Conservation (phyloP, 2,888 invertebrate species). For the Lathronympha strigana region DNA sequence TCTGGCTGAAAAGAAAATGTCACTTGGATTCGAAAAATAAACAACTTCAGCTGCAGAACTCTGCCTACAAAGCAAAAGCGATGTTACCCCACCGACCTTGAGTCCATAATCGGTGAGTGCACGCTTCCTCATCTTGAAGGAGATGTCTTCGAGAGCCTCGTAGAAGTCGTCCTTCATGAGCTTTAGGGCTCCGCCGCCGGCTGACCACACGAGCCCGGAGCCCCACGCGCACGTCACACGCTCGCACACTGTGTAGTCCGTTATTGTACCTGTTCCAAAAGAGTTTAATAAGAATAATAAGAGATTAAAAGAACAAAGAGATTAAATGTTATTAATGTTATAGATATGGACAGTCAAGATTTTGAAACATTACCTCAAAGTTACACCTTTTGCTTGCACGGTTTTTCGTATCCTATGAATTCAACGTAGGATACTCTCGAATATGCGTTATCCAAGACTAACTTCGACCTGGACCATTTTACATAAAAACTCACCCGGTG, state of each 20-base stretch:
- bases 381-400: too few relatives aligned
- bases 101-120: slow-evolving; percentile 91
- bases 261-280: slow-evolving; percentile 79
- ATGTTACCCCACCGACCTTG: slow-evolving; percentile 79
- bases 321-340: too few relatives aligned
- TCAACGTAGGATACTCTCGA: too few relatives aligned
- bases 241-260: slow-evolving; percentile 91
- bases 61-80: neutral
- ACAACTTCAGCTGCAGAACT: too few relatives aligned
- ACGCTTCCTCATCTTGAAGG: slow-evolving; percentile 88
- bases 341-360: too few relatives aligned
- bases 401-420: too few relatives aligned
- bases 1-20: slow-evolving; percentile 82
- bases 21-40: neutral
- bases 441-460: too few relatives aligned
- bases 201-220: slow-evolving; percentile 88
- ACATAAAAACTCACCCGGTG: slow-evolving; percentile 67
- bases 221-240: slow-evolving; percentile 93
- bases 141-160: slow-evolving; percentile 86
- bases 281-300: neutral
- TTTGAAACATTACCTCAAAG: too few relatives aligned
- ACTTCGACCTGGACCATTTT: too few relatives aligned
- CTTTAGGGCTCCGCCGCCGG: slow-evolving; percentile 84
- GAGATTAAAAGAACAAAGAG: neutral
- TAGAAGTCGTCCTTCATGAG: slow-evolving; percentile 74